Evolutionary conservation across 2,113 vertebrate genomes (phyloP).

Genomic region (Narcine bancroftii): DNA sequence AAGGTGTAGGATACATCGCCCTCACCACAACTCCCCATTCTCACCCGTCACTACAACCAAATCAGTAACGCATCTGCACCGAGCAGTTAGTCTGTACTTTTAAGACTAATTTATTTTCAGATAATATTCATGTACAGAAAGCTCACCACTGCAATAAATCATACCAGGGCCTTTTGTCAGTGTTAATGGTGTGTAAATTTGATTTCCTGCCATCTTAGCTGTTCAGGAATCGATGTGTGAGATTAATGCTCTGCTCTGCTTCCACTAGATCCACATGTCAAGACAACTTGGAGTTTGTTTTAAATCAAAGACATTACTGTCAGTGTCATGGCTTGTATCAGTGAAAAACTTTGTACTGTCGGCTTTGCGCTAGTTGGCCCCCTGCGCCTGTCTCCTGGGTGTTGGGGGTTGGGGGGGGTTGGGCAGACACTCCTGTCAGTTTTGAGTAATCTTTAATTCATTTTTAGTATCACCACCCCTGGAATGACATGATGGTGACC

Average conservation of each 20-base stretch:
- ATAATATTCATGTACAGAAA: slow-evolving; percentile 37
- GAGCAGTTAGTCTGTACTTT: background rate
- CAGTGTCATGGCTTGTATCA: background rate
- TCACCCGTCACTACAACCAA: too few species aligned
- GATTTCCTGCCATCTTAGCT: slow-evolving; percentile 36
- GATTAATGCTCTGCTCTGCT: slow-evolving; percentile 32
- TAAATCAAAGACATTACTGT: slow-evolving; percentile 23
- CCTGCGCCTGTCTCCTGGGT: background rate
- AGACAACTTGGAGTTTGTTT: slow-evolving; percentile 20
- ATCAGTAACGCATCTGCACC: background rate
- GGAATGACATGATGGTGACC: too few species aligned
- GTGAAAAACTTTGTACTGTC: background rate
- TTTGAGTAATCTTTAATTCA: background rate
- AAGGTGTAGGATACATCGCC: background rate
- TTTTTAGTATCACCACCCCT: background rate
- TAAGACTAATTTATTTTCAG: slow-evolving; percentile 35
- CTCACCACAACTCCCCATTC: background rate
- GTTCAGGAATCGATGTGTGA: slow-evolving; percentile 30
- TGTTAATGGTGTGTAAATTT: slow-evolving; percentile 37
- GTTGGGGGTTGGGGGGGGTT: too few species aligned
- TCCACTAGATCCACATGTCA: slow-evolving; percentile 20
- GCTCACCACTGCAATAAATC: slow-evolving; percentile 35
- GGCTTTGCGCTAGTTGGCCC: background rate
- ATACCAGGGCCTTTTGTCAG: slow-evolving; percentile 31
- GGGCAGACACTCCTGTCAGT: background rate